These are phyloP conservation scores for Ostrea denselamellosa DNA, from an alignment of 1,140 invertebrate genomes.

Conservation along the genomic window DNA sequence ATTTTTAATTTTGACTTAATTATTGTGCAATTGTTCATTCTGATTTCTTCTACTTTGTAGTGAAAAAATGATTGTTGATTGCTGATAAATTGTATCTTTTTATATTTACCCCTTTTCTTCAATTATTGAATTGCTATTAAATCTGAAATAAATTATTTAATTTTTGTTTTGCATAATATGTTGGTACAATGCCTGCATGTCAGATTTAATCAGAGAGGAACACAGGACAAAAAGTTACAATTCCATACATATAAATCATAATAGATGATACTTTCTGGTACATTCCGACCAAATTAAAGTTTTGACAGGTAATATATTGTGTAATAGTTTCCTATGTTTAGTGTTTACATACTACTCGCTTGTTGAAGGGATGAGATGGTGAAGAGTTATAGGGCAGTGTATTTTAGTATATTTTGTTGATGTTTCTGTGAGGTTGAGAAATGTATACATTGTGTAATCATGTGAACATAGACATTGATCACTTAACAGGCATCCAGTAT, in stretches of 20 bases:
- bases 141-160: conserved; percentile 34
- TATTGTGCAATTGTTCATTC: conserved; percentile 27
- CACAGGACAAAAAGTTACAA: neutral
- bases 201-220: neutral
- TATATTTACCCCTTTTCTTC: conserved; percentile 31
- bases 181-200: neutral
- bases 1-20: conserved; percentile 27
- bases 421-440: conserved; percentile 7
- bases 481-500: neutral
- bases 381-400: neutral
- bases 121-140: conserved; percentile 39
- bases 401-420: conserved; percentile 13
- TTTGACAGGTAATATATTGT: neutral
- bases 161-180: conserved; percentile 35
- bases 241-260: neutral
- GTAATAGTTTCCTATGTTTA: neutral
- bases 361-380: conserved; percentile 1
- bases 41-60: conserved; percentile 31
- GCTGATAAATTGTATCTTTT: conserved; percentile 27
- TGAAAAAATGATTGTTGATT: conserved; percentile 31
- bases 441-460: neutral
- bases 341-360: neutral
- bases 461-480: neutral
- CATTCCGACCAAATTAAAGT: neutral
- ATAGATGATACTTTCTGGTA: neutral